Base-by-base conservation (phyloP, 1,140 invertebrate genomes). In the Diprion similis region DNA sequence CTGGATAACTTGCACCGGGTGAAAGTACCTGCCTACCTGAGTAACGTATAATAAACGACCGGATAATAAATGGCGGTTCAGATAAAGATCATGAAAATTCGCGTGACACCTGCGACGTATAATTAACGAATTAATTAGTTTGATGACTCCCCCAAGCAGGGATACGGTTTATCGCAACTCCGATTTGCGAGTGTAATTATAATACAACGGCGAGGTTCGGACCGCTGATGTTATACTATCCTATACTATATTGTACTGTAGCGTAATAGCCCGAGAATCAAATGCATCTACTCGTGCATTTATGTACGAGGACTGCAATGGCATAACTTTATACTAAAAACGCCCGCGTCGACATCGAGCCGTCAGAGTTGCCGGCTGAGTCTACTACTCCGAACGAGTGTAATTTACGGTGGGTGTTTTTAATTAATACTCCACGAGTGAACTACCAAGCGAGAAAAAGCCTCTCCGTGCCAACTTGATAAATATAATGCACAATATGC, bases 401-500 rank as follows among this genome's bases (percentile, higher is more conserved):
- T 59, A 59, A 59, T 59, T 59, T 59, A 59, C 51, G 51, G 51
- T 59, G 11, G 51, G 51, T 59, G 51, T 59, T 59, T 59, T 59
- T 59, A 59, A 59, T 59, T 59, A 59, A 59, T 59, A 59, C 51
- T 59, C 51, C 6, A 59, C 51, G n/a, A 9, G 51, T 59, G 51
- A 59, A 59, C 9, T 8, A 17, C 51, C 51, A 0, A 9, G n/a
- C 3, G 9, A 59, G 11, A 59, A 59, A 59, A 59, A 59, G 51
- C 51, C 51, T 59, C 51, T 59, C n/a, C 51, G 51, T 59, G 51
- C 51, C 51, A 59, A 59, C 11, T 59, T 59, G 51, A 59, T 59
- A 59, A 59, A 59, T 59, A 59, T 59, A 59, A 59, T 59, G 51
- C 11, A 59, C 51, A 59, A 59, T 59, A 59, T 59, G 51, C 51